Evolutionary conservation across 2,888 invertebrate species (phyloP).

Genomic region (Cephus runcator): DNA sequence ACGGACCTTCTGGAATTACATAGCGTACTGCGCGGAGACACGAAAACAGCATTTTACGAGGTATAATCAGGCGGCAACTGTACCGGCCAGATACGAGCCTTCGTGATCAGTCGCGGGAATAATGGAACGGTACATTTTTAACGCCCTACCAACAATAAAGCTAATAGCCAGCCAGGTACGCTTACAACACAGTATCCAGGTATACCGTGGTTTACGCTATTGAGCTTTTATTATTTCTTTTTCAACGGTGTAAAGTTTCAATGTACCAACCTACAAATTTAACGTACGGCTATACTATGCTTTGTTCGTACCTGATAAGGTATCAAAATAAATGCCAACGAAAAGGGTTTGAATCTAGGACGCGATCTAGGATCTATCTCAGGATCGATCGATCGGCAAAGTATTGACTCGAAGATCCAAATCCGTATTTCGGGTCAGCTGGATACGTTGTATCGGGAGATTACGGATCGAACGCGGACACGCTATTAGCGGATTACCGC

Average conservation of each 20-base stretch:
- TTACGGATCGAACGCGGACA: constrained; percentile 38
- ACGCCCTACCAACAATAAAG: too few relatives aligned
- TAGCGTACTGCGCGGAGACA: too few relatives aligned
- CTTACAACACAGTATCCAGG: too few relatives aligned
- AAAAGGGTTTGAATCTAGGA: too few relatives aligned
- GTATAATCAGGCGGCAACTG: too few relatives aligned
- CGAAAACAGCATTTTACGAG: too few relatives aligned
- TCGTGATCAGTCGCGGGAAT: not conserved
- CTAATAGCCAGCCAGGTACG: too few relatives aligned
- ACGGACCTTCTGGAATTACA: too few relatives aligned
- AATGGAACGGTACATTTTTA: not conserved
- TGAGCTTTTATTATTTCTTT: too few relatives aligned
- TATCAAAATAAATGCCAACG: not conserved
- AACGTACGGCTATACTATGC: not conserved
- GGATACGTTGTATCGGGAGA: constrained; percentile 20
- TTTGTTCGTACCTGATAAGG: not conserved
- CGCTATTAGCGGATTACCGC: constrained; percentile 56
- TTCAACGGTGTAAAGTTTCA: too few relatives aligned
- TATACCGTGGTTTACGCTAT: too few relatives aligned
- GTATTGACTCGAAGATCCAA: not conserved
- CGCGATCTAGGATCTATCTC: not conserved
- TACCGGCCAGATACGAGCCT: not conserved
- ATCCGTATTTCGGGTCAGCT: not conserved
- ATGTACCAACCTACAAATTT: too few relatives aligned
- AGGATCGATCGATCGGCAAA: constrained; percentile 2